phyloP scores from a whole-genome alignment of 2,797 vertebrate genomes.

The Pempheris klunzingeri region DNA sequence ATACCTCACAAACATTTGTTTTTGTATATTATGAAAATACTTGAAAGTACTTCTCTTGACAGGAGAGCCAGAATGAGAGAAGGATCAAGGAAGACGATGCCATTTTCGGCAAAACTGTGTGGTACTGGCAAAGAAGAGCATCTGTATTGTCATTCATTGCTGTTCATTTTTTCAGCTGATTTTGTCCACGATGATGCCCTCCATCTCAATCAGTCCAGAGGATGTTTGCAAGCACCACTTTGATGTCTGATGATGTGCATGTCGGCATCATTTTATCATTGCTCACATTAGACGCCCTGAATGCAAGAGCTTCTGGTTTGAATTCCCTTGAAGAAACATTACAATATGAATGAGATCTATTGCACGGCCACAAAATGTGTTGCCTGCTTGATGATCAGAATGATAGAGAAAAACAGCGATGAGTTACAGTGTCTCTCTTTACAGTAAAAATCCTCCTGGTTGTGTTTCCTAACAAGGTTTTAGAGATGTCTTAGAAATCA shows the following conservation, averaged over 20 bases:
- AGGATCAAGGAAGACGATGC: slow-evolving; percentile 18
- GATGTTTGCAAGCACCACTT: slow-evolving; percentile 60
- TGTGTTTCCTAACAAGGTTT: slow-evolving; percentile 27
- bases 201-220: slow-evolving; percentile 39
- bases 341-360: slow-evolving; percentile 74
- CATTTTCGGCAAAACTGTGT: slow-evolving; percentile 12
- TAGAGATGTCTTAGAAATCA: slow-evolving; percentile 15
- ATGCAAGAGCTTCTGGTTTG: slow-evolving; percentile 51
- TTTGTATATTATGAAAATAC: too few species aligned
- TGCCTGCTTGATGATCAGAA: slow-evolving; percentile 50
- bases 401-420: neutral
- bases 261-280: slow-evolving; percentile 53
- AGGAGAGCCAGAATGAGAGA: slow-evolving; percentile 1
- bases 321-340: slow-evolving; percentile 75
- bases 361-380: slow-evolving; percentile 45
- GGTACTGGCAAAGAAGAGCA: slow-evolving; percentile 6
- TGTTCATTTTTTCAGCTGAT: slow-evolving; percentile 25
- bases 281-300: slow-evolving; percentile 52
- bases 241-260: slow-evolving; percentile 62
- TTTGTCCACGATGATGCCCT: neutral
- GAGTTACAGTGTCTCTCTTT: slow-evolving; percentile 23
- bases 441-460: neutral
- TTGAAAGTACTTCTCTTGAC: slow-evolving; percentile 15
- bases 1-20: slow-evolving; percentile 11
- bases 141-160: slow-evolving; percentile 27